Evolutionary conservation across 2,888 invertebrate genomes (phyloP), one percentile per base, ranked within the genome.

Genomic region (Andrena trimmerana): DNA sequence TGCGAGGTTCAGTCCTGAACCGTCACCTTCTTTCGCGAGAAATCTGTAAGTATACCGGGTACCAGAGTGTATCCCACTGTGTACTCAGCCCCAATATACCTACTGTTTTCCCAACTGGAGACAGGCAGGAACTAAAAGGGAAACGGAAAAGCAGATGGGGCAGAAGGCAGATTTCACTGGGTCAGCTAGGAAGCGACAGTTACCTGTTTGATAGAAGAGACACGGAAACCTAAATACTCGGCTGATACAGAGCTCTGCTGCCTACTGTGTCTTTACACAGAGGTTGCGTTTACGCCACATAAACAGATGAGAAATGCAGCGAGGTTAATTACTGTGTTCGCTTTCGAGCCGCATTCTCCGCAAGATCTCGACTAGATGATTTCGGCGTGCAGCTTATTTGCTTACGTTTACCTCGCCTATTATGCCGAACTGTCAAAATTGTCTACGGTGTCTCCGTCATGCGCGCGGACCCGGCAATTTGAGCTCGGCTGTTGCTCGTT

Each of bases 361-460:
- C 72, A 65, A 69, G 72, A 72, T 77, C 67, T 24, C 63, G 66
- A 48, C 13, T 54, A 24, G 29, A 72, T 54, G 54, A 72, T 65
- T 54, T 33, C 16, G 33, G 42, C 5, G 33, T 31, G 2, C 33
- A 10, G 36, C 36, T 63, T 77, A 65, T 65, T 65, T 59, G 33
- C 33, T 29, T 20, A 10, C 52, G 31, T 8, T 20, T 1, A 16
- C 29, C 13, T 54, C 60, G 48, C 10, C 10, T 48, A 13, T 60
- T n/a, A 29, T 70, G 10, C 4, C 59, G 36, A 48, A 5, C 48
- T 24, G 48, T 20, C 48, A 20, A 70, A 70, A 60, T 70, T 70
- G 20, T 16, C n/a, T 6, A 13, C 7, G 10, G 54, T 31, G 8
- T 33, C 20, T 10, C 10, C 33, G 20, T 24, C 1, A 2, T 29